phyloP scores from a whole-genome alignment of 2,888 invertebrate species.

The Agrochola lota region DNA sequence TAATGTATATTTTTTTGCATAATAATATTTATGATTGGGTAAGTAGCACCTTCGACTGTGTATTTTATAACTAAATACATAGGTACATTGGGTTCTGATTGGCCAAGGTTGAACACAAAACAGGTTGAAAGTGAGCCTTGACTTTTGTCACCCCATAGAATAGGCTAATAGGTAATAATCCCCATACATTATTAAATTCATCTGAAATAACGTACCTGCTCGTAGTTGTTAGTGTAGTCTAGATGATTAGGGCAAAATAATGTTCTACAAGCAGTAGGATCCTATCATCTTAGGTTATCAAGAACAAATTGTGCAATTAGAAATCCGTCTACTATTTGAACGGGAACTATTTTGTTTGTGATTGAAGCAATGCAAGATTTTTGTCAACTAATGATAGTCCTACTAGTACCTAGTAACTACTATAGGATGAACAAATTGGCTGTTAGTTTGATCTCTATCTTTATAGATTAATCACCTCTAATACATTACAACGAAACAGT shows the following conservation, averaged over 20 bases:
- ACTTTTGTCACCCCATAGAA: background rate
- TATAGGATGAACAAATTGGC: background rate
- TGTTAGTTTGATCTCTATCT: conserved; percentile 30
- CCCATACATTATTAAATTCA: background rate
- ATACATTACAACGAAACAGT: conserved; percentile 30
- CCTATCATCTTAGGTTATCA: background rate
- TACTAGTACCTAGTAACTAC: background rate
- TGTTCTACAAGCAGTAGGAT: background rate
- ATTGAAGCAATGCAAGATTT: background rate
- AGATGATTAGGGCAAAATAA: background rate
- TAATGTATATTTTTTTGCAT: background rate
- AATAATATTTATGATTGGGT: background rate
- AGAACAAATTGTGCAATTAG: background rate
- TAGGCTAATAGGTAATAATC: background rate
- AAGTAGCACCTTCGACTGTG: background rate
- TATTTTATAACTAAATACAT: background rate
- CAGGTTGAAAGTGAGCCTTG: conserved; percentile 24
- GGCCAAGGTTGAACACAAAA: conserved; percentile 37
- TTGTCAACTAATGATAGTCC: background rate
- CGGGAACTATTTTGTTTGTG: background rate
- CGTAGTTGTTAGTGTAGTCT: background rate
- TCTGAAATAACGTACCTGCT: background rate
- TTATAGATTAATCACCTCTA: conserved; percentile 36
- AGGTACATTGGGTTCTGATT: background rate
- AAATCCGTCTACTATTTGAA: background rate